Percentiles rank a stretch among this genome's conserved stretches.
Evolutionary conservation across 2,797 vertebrate genomes (phyloP).

Genomic region (Eutrigla gurnardus): DNA sequence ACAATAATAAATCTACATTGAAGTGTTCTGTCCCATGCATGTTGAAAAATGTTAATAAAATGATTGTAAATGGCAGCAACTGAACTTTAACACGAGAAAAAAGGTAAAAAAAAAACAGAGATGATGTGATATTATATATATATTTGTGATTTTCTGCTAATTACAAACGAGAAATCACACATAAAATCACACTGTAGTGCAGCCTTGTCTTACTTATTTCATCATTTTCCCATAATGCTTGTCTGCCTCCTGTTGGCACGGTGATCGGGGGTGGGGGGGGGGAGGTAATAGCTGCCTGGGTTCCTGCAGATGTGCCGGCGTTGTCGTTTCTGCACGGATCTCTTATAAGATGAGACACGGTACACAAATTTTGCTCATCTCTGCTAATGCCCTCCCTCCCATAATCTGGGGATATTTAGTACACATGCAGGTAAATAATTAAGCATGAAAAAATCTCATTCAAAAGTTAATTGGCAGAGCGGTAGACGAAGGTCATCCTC

Average conservation of each 20-base stretch:
- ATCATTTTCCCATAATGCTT: not conserved
- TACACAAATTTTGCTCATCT: constrained; percentile 56
- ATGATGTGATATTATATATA: too few relatives aligned
- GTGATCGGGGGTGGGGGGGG: constrained; percentile 15
- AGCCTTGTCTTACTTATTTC: not conserved
- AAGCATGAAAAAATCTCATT: constrained; percentile 65
- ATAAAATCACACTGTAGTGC: not conserved
- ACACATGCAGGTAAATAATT: constrained; percentile 74
- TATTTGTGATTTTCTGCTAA: not conserved
- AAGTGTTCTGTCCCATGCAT: too few relatives aligned
- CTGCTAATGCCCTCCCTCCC: constrained; percentile 39
- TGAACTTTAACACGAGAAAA: too few relatives aligned
- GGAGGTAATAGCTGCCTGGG: constrained; percentile 26
- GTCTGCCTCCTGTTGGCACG: constrained; percentile 1
- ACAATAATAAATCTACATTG: too few relatives aligned
- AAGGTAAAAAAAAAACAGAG: too few relatives aligned
- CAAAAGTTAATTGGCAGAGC: constrained; percentile 78
- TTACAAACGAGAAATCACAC: not conserved
- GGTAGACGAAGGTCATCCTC: constrained; percentile 72
- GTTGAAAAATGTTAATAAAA: too few relatives aligned
- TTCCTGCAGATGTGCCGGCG: constrained; percentile 19
- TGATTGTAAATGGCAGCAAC: too few relatives aligned
- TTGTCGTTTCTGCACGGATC: constrained; percentile 27
- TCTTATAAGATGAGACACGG: constrained; percentile 39
- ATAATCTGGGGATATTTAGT: constrained; percentile 45